A percentile compares a stretch with the other conserved stretches of the same genome.
phyloP scores from a whole-genome alignment of 2,797 vertebrate species.

The Mormyrus proboscirostris region DNA sequence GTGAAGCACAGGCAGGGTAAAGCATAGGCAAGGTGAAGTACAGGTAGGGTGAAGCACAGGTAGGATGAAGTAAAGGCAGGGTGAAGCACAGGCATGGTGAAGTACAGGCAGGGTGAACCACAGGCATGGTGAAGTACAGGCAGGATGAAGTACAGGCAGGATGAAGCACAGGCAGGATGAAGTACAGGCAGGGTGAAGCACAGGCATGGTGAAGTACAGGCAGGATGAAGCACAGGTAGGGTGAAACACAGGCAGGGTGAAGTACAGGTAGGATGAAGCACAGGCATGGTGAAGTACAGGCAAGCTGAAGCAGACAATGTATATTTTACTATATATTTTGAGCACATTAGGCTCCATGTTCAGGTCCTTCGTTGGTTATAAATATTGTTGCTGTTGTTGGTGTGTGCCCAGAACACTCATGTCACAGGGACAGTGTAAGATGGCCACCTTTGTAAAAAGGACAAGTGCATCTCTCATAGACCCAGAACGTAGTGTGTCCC shows the following conservation, averaged over 20 bases:
- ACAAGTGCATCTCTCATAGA: neutral
- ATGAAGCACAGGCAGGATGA: neutral
- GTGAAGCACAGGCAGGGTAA: neutral
- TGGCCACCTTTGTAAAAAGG: neutral
- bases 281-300: neutral
- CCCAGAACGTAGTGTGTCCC: neutral
- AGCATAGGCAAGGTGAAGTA: neutral
- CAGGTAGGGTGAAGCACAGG: neutral
- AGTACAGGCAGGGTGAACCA: neutral
- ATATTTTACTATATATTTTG: neutral
- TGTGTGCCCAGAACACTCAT: neutral
- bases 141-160: neutral
- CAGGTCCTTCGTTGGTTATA: neutral
- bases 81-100: neutral
- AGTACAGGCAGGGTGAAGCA: neutral
- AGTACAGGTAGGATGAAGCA: neutral
- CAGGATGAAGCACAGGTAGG: neutral
- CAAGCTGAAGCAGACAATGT: neutral
- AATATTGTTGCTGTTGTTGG: neutral
- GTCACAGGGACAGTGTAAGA: neutral
- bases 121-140: neutral
- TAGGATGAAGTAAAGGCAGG: fast-evolving
- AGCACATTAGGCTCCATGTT: neutral
- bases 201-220: neutral
- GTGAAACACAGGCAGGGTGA: neutral